A percentile compares a stretch with the other conserved stretches of the same genome.
Conservation (phyloP, 2,888 invertebrate genomes). For the Leucophenga maculata region DNA sequence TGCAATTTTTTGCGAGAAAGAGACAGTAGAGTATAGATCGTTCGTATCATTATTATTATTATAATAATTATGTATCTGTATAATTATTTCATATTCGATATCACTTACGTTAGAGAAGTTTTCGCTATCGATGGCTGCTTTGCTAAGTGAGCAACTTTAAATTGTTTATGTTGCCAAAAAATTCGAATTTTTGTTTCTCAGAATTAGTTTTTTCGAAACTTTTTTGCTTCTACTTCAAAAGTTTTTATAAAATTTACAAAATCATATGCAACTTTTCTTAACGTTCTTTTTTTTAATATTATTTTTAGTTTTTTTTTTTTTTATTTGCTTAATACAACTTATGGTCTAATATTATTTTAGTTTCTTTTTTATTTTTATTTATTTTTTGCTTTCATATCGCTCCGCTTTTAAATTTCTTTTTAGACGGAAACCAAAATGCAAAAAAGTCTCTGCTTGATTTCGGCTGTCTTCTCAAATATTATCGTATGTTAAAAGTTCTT, state of each 20-base stretch:
- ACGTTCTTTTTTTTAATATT: constrained; percentile 37
- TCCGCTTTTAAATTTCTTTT: neutral
- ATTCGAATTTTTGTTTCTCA: constrained; percentile 47
- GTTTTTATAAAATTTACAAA: constrained; percentile 69
- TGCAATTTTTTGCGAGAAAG: neutral
- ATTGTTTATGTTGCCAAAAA: constrained; percentile 40
- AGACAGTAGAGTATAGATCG: neutral
- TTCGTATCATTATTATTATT: neutral
- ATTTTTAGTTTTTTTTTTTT: constrained; percentile 41
- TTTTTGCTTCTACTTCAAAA: constrained; percentile 40
- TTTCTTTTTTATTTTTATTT: constrained; percentile 50
- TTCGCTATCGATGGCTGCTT: constrained; percentile 45
- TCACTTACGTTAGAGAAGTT: constrained; percentile 63
- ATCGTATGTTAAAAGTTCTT: constrained; percentile 17
- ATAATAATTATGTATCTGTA: constrained; percentile 20
- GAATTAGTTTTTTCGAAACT: constrained; percentile 40
- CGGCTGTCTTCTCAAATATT: neutral
- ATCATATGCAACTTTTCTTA: constrained; percentile 51
- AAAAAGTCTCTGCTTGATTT: constrained; percentile 19
- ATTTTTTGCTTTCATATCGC: constrained; percentile 7
- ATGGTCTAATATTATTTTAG: constrained; percentile 40
- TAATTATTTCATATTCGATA: constrained; percentile 56
- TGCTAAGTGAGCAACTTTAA: constrained; percentile 46
- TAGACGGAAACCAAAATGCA: constrained; percentile 1
- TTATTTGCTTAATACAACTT: constrained; percentile 54